phyloP scores from a whole-genome alignment of 2,113 vertebrate genomes.

The Ellobius talpinus region DNA sequence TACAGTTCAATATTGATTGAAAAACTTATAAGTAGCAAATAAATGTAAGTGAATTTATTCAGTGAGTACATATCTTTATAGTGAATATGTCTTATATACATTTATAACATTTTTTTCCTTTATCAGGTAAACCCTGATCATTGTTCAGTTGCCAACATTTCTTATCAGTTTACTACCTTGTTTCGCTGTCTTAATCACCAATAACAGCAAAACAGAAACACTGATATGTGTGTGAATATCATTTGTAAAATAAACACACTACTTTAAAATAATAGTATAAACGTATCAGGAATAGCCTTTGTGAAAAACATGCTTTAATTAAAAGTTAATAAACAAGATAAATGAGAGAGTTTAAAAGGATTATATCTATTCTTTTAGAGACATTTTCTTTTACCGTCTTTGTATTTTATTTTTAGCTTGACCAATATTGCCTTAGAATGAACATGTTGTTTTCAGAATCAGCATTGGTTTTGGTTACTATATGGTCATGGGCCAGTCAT shows the following conservation, averaged over 20 bases:
- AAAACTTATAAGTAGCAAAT: neutral
- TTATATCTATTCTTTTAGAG: constrained; percentile 31
- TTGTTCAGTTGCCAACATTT: neutral
- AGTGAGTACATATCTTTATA: neutral
- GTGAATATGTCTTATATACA: neutral
- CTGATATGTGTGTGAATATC: neutral
- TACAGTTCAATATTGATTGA: neutral
- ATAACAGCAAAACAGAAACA: neutral
- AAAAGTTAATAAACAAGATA: neutral
- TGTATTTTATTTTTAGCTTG: constrained; percentile 29
- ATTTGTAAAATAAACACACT: neutral
- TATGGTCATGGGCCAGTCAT: neutral
- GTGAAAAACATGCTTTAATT: constrained; percentile 1
- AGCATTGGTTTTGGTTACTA: constrained; percentile 21
- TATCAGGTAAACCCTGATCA: neutral
- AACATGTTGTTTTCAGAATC: constrained; percentile 25
- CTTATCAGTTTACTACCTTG: too few relatives aligned
- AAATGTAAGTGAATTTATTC: neutral
- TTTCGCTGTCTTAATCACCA: neutral
- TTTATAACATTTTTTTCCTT: neutral
- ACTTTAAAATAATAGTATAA: neutral
- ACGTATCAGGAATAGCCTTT: neutral
- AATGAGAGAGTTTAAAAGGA: neutral
- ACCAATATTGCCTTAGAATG: neutral
- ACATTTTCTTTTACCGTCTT: neutral